Evolutionary conservation across 2,888 invertebrate genomes (phyloP).

Genomic region (Lycophotia porphyrea): DNA sequence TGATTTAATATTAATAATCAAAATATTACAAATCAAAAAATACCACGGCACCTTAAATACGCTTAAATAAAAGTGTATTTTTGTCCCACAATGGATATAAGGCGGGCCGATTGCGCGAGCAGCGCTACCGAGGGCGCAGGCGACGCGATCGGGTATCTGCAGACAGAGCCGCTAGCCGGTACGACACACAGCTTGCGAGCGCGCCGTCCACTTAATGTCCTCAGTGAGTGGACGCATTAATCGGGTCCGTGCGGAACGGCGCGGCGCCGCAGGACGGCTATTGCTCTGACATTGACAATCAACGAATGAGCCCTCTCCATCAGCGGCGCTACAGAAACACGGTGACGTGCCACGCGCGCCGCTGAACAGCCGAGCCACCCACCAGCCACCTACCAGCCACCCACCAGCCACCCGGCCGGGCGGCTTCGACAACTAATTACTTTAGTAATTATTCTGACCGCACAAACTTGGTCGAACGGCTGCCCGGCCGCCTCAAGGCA

Average conservation of each 20-base stretch:
- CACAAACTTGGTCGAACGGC: conserved; percentile 11
- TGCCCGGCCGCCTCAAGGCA: not conserved
- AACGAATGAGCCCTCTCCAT: conserved; percentile 40
- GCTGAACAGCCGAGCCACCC: not conserved
- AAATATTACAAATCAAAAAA: too few relatives aligned
- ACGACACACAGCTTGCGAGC: not conserved
- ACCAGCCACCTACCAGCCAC: not conserved
- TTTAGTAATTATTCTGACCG: conserved; percentile 38
- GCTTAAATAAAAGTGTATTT: conserved; percentile 31
- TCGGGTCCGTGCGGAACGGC: not conserved
- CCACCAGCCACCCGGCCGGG: not conserved
- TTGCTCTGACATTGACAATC: conserved; percentile 44
- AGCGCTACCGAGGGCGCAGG: not conserved
- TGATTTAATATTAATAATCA: too few relatives aligned
- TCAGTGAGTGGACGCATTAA: conserved; percentile 2
- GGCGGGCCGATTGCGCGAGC: not conserved
- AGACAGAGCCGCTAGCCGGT: not conserved
- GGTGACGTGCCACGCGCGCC: not conserved
- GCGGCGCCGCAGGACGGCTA: not conserved
- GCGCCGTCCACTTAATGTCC: not conserved
- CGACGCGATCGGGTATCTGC: not conserved
- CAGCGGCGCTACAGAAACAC: conserved; percentile 21
- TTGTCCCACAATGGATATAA: conserved; percentile 4
- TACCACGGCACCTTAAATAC: too few relatives aligned
- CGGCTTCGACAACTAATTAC: conserved; percentile 37